phyloP scores from a whole-genome alignment of 2,888 invertebrate genomes.

The Metallyticus violacea region DNA sequence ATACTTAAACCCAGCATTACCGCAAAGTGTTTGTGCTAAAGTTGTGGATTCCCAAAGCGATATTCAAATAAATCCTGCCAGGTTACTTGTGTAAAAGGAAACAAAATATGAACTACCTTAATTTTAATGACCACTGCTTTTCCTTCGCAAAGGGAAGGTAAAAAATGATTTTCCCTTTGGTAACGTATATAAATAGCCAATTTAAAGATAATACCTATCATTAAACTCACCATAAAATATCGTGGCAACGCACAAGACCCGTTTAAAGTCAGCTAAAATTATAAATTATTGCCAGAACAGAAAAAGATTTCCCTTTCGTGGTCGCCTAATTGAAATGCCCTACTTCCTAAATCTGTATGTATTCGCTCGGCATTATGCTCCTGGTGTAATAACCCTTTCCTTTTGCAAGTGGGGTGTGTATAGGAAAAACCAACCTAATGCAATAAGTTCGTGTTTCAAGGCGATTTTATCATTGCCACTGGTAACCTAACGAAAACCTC shows the following conservation, averaged over 20 bases:
- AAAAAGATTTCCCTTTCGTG: background rate
- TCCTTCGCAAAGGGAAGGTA: background rate
- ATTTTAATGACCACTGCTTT: background rate
- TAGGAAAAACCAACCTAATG: conserved; percentile 13
- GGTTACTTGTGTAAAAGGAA: background rate
- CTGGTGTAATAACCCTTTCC: background rate
- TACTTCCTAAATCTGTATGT: background rate
- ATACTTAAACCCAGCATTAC: background rate
- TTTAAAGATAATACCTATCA: background rate
- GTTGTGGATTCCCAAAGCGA: background rate
- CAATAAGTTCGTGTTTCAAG: conserved; percentile 9
- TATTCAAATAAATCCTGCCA: background rate
- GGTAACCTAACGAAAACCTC: background rate
- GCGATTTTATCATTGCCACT: background rate
- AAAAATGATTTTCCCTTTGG: background rate
- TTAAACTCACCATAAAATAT: background rate
- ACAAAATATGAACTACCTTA: background rate
- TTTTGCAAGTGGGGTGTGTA: background rate
- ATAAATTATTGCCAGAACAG: background rate
- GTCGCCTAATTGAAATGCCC: conserved; percentile 8
- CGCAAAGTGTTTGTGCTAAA: background rate
- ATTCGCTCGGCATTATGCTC: too few species aligned
- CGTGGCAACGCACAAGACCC: background rate
- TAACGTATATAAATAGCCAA: background rate
- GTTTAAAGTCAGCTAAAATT: background rate